Evolutionary conservation across 2,797 vertebrate species (phyloP), one percentile per base, ranked within the genome.

Genomic region (Tragopan temminckii): DNA sequence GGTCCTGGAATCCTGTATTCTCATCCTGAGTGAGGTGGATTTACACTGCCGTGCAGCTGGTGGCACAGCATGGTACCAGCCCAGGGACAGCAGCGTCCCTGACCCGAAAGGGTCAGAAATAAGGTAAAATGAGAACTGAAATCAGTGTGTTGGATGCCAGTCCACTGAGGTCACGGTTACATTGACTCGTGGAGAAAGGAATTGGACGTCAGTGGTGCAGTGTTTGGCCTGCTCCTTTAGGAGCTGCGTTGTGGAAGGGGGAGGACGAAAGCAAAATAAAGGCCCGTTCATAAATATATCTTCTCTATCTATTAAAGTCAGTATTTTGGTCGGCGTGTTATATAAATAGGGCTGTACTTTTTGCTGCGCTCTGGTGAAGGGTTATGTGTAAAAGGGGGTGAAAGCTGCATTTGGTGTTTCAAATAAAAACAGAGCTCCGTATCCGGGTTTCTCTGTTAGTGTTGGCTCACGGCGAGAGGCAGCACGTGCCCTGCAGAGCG

Each of bases 81-180:
- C 63, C 1, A 0, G 33, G 40, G n/a, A 7, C 1, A 0, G 6
- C 21, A 66, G 64, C 46, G 0, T 8, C 72, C 93, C 58, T 4
- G 7, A 57, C 23, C 2, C 1, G 4, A 48, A 67, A 92, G 31
- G 55, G 77, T 63, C 86, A 85, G 88, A 89, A 96, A 85, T 83
- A 88, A 88, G 79, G 67, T 80, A 88, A 92, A 95, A 88, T 3
- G 31, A 89, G 92, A 88, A 71, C 58, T 59, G 43, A 88, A 90
- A 93, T 95, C 38, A 48, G 66, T 12, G 75, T 43, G 64, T 85
- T 87, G 92, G 94, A 96, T 96, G 89, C 95, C 90, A 91, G 86
- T 85, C 93, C 85, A 52, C 91, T 86, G 95, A 96, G 87, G 85
- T 94, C 93, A 92, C 85, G 2, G 88, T 92, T 93, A 93, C 93